Conservation (phyloP, 2,797 vertebrate species). For the Acipenser ruthenus region DNA sequence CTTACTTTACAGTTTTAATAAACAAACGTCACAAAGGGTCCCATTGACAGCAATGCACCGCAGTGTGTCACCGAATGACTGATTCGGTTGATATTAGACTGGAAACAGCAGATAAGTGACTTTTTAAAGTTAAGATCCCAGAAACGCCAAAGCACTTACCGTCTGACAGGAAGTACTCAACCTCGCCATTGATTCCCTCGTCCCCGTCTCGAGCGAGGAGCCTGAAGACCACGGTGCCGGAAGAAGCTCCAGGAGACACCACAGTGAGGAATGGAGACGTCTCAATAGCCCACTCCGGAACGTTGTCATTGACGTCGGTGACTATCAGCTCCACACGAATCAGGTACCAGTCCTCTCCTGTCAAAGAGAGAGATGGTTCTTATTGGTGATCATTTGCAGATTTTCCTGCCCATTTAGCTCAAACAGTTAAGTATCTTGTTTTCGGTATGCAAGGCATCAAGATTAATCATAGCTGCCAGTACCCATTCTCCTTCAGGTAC, state of each 20-base stretch:
- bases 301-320: constrained; percentile 74
- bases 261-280: constrained; percentile 69
- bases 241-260: constrained; percentile 54
- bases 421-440: neutral
- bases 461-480: no score
- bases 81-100: no score
- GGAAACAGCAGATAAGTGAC: no score
- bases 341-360: constrained; percentile 74
- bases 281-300: constrained; percentile 74
- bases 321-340: constrained; percentile 65
- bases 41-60: no score
- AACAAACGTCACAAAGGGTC: no score
- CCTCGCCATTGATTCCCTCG: constrained; percentile 67
- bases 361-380: neutral
- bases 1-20: no score
- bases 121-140: no score
- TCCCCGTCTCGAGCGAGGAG: constrained; percentile 71
- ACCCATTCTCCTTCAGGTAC: no score
- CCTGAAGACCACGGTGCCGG: constrained; percentile 67
- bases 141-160: constrained; percentile 45
- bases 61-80: no score
- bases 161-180: constrained; percentile 79
- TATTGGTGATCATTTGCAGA: no score
- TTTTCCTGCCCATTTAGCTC: neutral
- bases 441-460: neutral